These are phyloP conservation scores for Diaprepes abbreviatus DNA, from an alignment of 2,888 invertebrate genomes.

Conservation along the genomic window DNA sequence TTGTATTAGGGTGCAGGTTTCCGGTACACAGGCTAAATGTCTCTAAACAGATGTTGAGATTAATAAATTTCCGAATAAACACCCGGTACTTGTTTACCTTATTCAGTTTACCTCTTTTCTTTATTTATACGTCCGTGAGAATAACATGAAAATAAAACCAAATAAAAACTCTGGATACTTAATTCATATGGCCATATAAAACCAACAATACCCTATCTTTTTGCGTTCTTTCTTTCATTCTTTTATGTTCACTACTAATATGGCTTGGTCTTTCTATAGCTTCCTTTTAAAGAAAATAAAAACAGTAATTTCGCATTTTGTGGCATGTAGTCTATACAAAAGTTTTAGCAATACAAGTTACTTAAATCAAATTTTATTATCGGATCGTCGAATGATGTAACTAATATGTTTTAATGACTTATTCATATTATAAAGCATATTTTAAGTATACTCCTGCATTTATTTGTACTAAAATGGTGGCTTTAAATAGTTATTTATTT, in stretches of 20 bases:
- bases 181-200: constrained; percentile 37
- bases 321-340: neutral
- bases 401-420: no score
- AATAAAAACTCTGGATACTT: constrained; percentile 14
- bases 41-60: no score
- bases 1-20: no score
- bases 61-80: no score
- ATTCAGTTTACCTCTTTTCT: neutral
- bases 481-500: no score
- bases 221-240: constrained; percentile 17
- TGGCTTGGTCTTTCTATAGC: constrained; percentile 27
- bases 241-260: constrained; percentile 25
- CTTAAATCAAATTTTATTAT: neutral
- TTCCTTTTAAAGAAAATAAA: constrained; percentile 39
- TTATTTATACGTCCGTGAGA: constrained; percentile 18
- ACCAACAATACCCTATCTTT: constrained; percentile 33
- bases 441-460: no score
- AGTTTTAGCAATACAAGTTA: constrained; percentile 8
- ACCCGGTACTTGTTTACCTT: no score
- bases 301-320: constrained; percentile 16
- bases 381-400: no score
- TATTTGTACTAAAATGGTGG: no score
- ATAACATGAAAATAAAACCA: constrained; percentile 14
- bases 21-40: no score
- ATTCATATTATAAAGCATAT: no score